Conservation (phyloP, 2,888 invertebrate species). For the Automeris io region DNA sequence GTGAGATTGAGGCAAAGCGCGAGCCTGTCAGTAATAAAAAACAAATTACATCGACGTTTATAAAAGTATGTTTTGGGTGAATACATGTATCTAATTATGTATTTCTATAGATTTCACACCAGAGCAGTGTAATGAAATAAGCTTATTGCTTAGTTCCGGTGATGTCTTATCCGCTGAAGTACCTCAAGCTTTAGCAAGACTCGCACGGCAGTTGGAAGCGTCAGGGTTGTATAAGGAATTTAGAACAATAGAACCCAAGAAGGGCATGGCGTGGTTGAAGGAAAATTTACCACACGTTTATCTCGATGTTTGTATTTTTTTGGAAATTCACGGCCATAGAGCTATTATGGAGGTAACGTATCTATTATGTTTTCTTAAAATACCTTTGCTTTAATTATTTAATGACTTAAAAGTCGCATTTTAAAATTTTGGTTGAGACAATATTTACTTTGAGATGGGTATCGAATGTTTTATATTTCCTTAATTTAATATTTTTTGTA, state of each 20-base stretch:
- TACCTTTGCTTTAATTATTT: too few relatives aligned
- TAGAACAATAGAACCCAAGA: conserved; percentile 53
- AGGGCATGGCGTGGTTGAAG: conserved; percentile 78
- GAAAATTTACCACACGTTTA: conserved; percentile 63
- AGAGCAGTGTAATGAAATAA: conserved; percentile 83
- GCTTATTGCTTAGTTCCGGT: conserved; percentile 81
- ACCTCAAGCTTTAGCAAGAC: conserved; percentile 68
- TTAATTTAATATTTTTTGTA: not conserved
- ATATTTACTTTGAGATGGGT: not conserved
- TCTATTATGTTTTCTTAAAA: too few relatives aligned
- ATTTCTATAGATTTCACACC: conserved; percentile 77
- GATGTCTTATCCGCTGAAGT: conserved; percentile 87
- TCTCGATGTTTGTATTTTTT: conserved; percentile 73
- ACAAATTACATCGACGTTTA: too few relatives aligned
- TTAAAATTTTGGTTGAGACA: too few relatives aligned
- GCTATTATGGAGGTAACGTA: conserved; percentile 77
- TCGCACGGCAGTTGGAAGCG: conserved; percentile 57
- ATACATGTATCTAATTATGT: too few relatives aligned
- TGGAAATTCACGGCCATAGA: conserved; percentile 84
- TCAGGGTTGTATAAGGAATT: conserved; percentile 69
- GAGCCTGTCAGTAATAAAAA: too few relatives aligned
- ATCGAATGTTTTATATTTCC: too few relatives aligned
- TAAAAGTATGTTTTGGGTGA: too few relatives aligned
- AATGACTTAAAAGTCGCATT: too few relatives aligned
- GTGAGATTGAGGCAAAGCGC: too few relatives aligned